Percentiles rank a stretch among this genome's conserved stretches.
These are phyloP conservation scores for Eremophila alpestris DNA, from an alignment of 2,797 vertebrate species.

Conservation along the genomic window DNA sequence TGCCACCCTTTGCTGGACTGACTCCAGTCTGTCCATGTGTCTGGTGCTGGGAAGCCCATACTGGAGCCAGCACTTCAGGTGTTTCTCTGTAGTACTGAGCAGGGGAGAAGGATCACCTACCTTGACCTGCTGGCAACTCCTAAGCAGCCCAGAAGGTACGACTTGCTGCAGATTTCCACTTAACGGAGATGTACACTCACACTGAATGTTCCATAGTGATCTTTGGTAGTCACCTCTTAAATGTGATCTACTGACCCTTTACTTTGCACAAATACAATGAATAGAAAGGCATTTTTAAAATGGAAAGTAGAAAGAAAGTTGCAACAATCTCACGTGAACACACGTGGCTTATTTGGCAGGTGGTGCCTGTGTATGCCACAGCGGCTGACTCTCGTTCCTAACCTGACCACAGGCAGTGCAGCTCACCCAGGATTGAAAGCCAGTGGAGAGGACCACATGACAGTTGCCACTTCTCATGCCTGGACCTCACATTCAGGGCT, in stretches of 20 bases:
- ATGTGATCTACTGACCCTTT: not conserved
- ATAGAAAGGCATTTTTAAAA: not conserved
- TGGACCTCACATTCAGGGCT: fast-evolving
- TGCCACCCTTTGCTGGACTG: not conserved
- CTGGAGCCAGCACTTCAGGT: not conserved
- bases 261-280: not conserved
- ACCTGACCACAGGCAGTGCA: not conserved
- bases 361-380: not conserved
- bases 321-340: not conserved
- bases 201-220: not conserved
- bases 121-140: not conserved
- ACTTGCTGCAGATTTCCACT: not conserved
- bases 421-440: not conserved
- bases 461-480: not conserved
- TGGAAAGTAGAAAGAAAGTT: not conserved
- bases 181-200: not conserved
- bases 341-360: not conserved
- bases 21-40: not conserved
- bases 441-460: fast-evolving
- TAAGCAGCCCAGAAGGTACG: not conserved
- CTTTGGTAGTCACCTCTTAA: not conserved
- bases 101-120: not conserved
- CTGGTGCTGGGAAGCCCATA: not conserved
- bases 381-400: not conserved
- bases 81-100: not conserved